Percentiles rank a stretch among this genome's conserved stretches.
Evolutionary conservation across 2,113 vertebrate species (phyloP).

Genomic region (Hippolais icterina): DNA sequence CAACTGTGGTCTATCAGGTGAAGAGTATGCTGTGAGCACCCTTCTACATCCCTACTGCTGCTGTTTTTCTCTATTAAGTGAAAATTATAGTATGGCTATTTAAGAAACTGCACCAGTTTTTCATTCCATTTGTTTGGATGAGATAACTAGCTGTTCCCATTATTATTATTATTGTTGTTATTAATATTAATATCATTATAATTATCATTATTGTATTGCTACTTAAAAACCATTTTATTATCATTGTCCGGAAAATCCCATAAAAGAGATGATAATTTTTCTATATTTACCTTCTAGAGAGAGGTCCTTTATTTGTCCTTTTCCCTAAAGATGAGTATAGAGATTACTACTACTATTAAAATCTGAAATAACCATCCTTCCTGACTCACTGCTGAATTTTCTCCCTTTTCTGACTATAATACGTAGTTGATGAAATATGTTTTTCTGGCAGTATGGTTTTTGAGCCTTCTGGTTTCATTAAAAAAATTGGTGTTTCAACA

Average conservation of each 20-base stretch:
- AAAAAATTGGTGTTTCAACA: constrained; percentile 60
- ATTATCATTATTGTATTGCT: neutral
- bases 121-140: neutral
- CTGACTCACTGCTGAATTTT: constrained; percentile 52
- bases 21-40: neutral
- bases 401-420: constrained; percentile 25
- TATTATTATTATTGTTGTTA: neutral
- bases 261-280: neutral
- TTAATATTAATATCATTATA: neutral
- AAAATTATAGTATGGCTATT: neutral
- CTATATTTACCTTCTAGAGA: neutral
- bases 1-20: neutral
- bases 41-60: neutral
- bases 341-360: neutral
- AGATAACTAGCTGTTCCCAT: neutral
- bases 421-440: constrained; percentile 6
- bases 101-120: neutral
- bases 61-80: neutral
- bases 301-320: neutral
- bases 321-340: neutral
- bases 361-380: neutral
- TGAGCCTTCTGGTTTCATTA: constrained; percentile 42
- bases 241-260: neutral
- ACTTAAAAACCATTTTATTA: neutral
- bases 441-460: constrained; percentile 56